These are phyloP conservation scores for Fringilla coelebs DNA, from an alignment of 2,797 vertebrate genomes.

Conservation along the genomic window DNA sequence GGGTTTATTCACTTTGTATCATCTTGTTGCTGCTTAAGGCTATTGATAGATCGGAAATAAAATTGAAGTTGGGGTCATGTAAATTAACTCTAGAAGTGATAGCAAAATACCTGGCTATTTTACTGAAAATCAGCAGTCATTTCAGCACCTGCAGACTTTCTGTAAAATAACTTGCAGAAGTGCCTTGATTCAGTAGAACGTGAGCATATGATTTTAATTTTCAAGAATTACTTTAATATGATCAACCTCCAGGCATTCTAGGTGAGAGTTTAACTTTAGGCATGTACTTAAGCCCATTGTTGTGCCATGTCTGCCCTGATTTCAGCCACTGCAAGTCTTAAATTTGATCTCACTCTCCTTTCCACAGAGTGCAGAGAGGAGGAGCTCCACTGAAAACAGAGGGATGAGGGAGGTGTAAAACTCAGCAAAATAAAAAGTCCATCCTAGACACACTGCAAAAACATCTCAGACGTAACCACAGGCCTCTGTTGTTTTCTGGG, in stretches of 20 bases:
- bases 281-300: neutral
- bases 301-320: neutral
- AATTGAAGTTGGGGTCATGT: neutral
- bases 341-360: neutral
- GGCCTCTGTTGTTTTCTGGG: neutral
- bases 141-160: neutral
- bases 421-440: neutral
- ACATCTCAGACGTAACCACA: neutral
- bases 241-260: neutral
- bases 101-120: neutral
- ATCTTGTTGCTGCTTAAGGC: neutral
- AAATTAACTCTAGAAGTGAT: neutral
- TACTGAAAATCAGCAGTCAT: neutral
- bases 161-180: neutral
- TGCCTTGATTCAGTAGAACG: neutral
- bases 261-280: neutral
- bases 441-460: neutral
- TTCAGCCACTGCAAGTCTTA: neutral
- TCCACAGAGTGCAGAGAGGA: neutral
- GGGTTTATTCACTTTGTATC: neutral
- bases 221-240: neutral
- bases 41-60: constrained; percentile 3
- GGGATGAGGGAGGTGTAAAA: neutral
- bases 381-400: neutral
- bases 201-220: neutral